These are phyloP conservation scores for Netelia melanura DNA, from an alignment of 2,888 invertebrate species.

Conservation along the genomic window DNA sequence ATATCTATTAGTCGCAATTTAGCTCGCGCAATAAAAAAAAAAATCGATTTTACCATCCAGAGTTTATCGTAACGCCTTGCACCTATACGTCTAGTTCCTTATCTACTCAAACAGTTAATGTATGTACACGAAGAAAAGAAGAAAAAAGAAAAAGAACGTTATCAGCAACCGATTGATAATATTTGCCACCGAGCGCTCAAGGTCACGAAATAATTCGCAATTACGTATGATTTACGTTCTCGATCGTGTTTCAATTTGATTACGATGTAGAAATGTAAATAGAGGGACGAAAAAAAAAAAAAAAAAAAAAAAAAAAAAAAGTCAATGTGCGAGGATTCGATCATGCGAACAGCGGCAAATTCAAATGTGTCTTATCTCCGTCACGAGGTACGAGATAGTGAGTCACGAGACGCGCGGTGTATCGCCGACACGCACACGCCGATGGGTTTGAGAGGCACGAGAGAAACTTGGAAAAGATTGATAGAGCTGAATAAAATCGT, in stretches of 20 bases:
- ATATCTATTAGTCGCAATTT: neutral
- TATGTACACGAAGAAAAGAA: neutral
- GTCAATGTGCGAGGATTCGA: too few relatives aligned
- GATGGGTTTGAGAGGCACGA: neutral
- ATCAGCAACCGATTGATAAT: neutral
- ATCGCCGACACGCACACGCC: too few relatives aligned
- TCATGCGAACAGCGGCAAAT: too few relatives aligned
- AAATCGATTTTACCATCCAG: slow-evolving; percentile 1
- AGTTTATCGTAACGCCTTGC: neutral
- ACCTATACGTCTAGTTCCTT: neutral
- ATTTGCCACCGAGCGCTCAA: slow-evolving; percentile 12
- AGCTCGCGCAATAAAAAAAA: neutral
- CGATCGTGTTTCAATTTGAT: neutral
- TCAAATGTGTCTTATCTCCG: too few relatives aligned
- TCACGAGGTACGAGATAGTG: neutral
- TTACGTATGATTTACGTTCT: neutral
- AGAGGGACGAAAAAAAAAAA: too few relatives aligned
- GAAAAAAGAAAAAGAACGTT: too few relatives aligned
- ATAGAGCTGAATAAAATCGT: neutral
- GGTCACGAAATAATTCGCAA: slow-evolving; percentile 19
- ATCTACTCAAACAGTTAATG: neutral
- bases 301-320: too few relatives aligned
- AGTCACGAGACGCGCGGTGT: neutral
- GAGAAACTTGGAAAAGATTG: neutral
- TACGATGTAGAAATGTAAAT: neutral